These are phyloP conservation scores for Macroramphosus scolopax DNA, from an alignment of 2,797 vertebrate genomes.

Conservation along the genomic window DNA sequence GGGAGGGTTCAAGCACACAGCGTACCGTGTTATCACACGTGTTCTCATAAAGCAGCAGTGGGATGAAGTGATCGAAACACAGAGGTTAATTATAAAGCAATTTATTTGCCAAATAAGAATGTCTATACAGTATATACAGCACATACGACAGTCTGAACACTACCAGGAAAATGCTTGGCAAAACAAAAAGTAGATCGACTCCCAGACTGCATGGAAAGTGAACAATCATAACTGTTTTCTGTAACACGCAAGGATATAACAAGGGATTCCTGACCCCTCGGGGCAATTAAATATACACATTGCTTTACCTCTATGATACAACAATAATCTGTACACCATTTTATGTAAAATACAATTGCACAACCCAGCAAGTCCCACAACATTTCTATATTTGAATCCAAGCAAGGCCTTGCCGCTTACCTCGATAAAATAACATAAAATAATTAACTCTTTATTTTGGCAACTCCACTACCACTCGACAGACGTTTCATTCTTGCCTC, in stretches of 20 bases:
- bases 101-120: constrained; percentile 80
- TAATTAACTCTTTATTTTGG: constrained; percentile 54
- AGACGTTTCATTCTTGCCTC: constrained; percentile 33
- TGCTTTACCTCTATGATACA: constrained; percentile 71
- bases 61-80: constrained; percentile 10
- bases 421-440: constrained; percentile 56
- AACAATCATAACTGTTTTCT: constrained; percentile 62
- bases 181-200: constrained; percentile 66
- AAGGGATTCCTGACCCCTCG: constrained; percentile 72
- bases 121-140: constrained; percentile 79
- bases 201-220: constrained; percentile 66
- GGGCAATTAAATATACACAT: constrained; percentile 70
- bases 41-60: no score
- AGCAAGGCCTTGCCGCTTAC: constrained; percentile 56
- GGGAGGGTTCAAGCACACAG: no score
- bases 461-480: constrained; percentile 59
- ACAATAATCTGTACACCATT: constrained; percentile 70
- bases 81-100: constrained; percentile 68
- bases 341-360: constrained; percentile 75
- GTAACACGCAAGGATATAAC: constrained; percentile 62
- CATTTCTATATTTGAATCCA: constrained; percentile 60
- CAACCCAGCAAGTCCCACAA: constrained; percentile 76
- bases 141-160: constrained; percentile 71
- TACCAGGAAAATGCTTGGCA: constrained; percentile 66
- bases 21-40: no score